Evolutionary conservation across 2,797 vertebrate species (phyloP).

Genomic region (Pseudochromis fuscus): DNA sequence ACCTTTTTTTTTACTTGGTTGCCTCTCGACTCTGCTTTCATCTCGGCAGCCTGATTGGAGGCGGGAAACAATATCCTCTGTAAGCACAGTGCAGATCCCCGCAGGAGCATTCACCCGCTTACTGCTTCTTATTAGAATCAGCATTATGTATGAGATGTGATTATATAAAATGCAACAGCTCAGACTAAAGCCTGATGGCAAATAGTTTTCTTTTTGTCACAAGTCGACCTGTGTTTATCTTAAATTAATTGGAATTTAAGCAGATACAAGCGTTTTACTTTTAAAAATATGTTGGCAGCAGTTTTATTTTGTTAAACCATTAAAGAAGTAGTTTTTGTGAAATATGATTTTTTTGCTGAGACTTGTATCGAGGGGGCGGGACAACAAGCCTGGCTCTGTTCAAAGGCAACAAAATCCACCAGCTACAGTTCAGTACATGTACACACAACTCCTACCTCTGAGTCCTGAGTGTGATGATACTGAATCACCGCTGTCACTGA

Average conservation of each 20-base stretch:
- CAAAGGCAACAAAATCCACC: background rate
- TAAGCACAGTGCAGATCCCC: constrained; percentile 9
- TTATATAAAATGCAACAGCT: constrained; percentile 6
- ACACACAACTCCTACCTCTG: background rate
- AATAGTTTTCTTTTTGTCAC: background rate
- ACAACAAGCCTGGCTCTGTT: background rate
- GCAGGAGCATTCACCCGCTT: constrained; percentile 20
- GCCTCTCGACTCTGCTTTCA: constrained; percentile 40
- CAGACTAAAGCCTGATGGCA: background rate
- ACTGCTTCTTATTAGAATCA: constrained; percentile 17
- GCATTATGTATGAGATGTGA: constrained; percentile 32
- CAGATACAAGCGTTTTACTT: background rate
- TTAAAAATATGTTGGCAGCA: too few relatives aligned
- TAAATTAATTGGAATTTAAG: background rate
- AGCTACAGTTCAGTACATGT: background rate
- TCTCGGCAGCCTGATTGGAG: constrained; percentile 14
- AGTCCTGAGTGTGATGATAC: background rate
- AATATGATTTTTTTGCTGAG: background rate
- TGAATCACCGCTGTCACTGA: background rate
- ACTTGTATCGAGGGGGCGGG: background rate
- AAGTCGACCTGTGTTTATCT: background rate
- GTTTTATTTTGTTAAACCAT: background rate
- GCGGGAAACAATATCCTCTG: constrained; percentile 23
- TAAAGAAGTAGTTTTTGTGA: background rate
- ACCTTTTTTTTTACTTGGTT: constrained; percentile 39